Base-by-base conservation (phyloP, 1,140 invertebrate genomes). In the Harlomillsia oculata region DNA sequence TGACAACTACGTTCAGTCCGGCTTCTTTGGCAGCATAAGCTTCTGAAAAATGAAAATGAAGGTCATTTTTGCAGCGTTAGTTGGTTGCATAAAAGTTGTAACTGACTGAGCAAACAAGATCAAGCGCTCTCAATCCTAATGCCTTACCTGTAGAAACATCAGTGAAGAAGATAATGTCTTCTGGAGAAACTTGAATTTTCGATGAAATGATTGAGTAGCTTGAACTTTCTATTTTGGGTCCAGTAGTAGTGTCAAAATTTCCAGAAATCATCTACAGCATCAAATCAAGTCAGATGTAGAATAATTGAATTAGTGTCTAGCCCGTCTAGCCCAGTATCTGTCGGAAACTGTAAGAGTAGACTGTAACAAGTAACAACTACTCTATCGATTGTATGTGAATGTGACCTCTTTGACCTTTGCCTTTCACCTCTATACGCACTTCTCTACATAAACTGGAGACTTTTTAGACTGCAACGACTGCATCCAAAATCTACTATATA, bases 191-290 rank as follows among this genome's bases (percentile, higher is more conserved):
- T 32, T 74, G 72, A 29, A 93, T 78, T 63, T 83, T 75, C 54
- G 79, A 75, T 0, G 80, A 72, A 60, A 96, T 94, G 46, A 80
- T 82, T 53, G 74, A 76, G 66, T 91, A 92, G 55, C 86, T 89
- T 6, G 73, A 64, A 3, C 72, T 55, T 62, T 88, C 81, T 62
- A 80, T 79, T 71, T 95, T 95, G 21, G 77, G 67, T 1, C 91
- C 91, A 41, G 87, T 78, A 37, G 78, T 82, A 9, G 89, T 92
- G 69, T 96, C 91, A 71, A 91, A 96, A 71, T 89, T 82, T 18
- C 81, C 85, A 57, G 77, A 80, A 34, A 96, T 82, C 50, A 81
- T 76, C 72, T 81, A 68, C 43, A 80, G 69, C 59, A 8, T 4
- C 37, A 39, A 13, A 55, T 41, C 25, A 58, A 43, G 13, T n/a